These are phyloP conservation scores for Lepidonotus clava DNA, from an alignment of 2,888 invertebrate species.

Conservation along the genomic window DNA sequence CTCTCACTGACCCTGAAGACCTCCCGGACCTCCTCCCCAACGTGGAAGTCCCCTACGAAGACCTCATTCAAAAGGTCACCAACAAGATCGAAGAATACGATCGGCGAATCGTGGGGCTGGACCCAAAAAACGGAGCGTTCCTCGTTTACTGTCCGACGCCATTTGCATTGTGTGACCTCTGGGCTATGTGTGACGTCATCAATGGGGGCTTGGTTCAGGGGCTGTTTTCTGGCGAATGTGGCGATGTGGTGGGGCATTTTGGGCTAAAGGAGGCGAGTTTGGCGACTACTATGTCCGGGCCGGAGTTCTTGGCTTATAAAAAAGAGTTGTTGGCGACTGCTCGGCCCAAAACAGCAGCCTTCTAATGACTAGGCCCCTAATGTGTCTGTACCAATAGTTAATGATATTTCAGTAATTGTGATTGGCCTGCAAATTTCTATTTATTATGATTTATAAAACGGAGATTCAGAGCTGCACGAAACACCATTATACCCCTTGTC, in stretches of 20 bases:
- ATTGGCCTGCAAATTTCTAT: too few relatives aligned
- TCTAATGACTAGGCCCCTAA: not conserved
- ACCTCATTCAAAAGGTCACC: slow-evolving; percentile 60
- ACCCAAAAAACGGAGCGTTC: slow-evolving; percentile 60
- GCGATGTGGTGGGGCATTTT: slow-evolving; percentile 57
- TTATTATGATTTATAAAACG: too few relatives aligned
- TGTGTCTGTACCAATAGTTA: too few relatives aligned
- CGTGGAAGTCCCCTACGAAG: slow-evolving; percentile 58
- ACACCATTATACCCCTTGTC: too few relatives aligned
- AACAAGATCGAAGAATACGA: slow-evolving; percentile 60
- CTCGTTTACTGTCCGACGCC: slow-evolving; percentile 65
- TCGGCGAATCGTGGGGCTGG: slow-evolving; percentile 64
- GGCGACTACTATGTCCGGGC: slow-evolving; percentile 57
- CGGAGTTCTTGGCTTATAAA: slow-evolving; percentile 60
- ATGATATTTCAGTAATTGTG: too few relatives aligned
- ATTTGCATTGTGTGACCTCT: slow-evolving; percentile 64
- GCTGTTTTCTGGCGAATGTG: slow-evolving; percentile 50
- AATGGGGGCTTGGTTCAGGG: slow-evolving; percentile 55
- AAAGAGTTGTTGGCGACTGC: slow-evolving; percentile 16
- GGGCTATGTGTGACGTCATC: slow-evolving; percentile 65
- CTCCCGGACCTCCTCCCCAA: slow-evolving; percentile 57
- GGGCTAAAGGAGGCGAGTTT: slow-evolving; percentile 52
- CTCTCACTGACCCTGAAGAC: slow-evolving; percentile 60
- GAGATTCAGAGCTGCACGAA: too few relatives aligned
- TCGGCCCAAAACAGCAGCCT: slow-evolving; percentile 18